Percentiles rank a stretch among this genome's conserved stretches.
phyloP scores from a whole-genome alignment of 2,113 vertebrate species.

The Peucedramus taeniatus region DNA sequence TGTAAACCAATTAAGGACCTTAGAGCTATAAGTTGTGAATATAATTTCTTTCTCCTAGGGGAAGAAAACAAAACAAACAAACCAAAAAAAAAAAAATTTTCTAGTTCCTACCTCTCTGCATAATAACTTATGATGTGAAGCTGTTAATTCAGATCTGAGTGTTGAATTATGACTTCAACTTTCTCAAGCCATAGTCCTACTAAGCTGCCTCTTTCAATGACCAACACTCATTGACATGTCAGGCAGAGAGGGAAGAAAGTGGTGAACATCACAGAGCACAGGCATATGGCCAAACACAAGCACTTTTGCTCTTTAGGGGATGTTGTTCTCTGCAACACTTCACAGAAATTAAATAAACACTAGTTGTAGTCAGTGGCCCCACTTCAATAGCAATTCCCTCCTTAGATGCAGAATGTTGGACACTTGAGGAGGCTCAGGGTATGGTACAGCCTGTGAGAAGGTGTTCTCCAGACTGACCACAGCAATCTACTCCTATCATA shows the following conservation, averaged over 20 bases:
- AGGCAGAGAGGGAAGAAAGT: not conserved
- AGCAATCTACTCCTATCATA: not conserved
- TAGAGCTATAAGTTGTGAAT: not conserved
- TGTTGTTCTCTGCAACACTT: not conserved
- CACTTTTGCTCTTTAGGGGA: not conserved
- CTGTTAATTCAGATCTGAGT: not conserved
- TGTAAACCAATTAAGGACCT: conserved; percentile 22
- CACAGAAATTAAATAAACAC: not conserved
- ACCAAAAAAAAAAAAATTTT: not conserved
- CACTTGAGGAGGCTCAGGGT: not conserved
- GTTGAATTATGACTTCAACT: not conserved
- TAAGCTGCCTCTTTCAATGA: not conserved
- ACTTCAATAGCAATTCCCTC: not conserved
- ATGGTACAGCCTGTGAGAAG: not conserved
- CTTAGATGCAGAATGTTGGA: not conserved
- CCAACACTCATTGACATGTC: not conserved
- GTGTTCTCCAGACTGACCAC: not conserved
- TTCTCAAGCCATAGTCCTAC: not conserved
- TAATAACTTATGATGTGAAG: not conserved
- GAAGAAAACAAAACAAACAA: not conserved
- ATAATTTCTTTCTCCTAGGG: not conserved
- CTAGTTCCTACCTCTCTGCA: not conserved
- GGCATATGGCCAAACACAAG: not conserved
- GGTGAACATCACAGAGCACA: not conserved
- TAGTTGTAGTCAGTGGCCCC: not conserved